Percentiles rank a stretch among this genome's conserved stretches.
Evolutionary conservation across 2,113 vertebrate species (phyloP).

Genomic region (Psittacus erithacus): DNA sequence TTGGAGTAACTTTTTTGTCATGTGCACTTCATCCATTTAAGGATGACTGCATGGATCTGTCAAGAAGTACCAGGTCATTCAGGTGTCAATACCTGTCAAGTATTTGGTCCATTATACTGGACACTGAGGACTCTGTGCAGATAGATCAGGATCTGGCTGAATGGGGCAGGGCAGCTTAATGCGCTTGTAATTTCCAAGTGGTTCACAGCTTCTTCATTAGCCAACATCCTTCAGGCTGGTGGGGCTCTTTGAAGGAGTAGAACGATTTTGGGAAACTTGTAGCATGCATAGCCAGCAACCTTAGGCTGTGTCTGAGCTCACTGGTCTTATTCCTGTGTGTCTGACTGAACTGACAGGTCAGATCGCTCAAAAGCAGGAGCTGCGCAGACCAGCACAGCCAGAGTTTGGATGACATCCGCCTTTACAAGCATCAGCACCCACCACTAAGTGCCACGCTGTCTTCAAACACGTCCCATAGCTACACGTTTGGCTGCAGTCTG

Average conservation of each 20-base stretch:
- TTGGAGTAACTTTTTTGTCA: neutral
- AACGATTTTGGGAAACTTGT: neutral
- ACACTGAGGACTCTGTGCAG: neutral
- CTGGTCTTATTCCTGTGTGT: neutral
- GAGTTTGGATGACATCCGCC: conserved; percentile 79
- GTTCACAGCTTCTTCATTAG: conserved; percentile 1
- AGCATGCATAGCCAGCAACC: neutral
- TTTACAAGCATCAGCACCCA: conserved; percentile 50
- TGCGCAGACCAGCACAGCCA: conserved; percentile 75
- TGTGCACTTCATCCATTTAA: neutral
- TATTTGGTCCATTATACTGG: neutral
- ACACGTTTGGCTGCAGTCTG: conserved; percentile 74
- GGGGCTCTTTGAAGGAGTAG: neutral
- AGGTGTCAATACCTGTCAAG: neutral
- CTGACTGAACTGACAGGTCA: conserved; percentile 64
- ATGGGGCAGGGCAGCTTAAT: neutral
- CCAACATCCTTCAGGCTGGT: neutral
- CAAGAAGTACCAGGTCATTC: neutral
- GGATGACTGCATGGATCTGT: neutral
- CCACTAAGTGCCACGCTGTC: conserved; percentile 63
- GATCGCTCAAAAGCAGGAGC: conserved; percentile 39
- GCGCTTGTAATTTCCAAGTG: neutral
- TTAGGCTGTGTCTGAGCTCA: neutral
- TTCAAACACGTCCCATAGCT: conserved; percentile 78
- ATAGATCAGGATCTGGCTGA: neutral